Evolutionary conservation across 92 coral and sea anemone genomes (phyloP).

Genomic region (Porites lobata): DNA sequence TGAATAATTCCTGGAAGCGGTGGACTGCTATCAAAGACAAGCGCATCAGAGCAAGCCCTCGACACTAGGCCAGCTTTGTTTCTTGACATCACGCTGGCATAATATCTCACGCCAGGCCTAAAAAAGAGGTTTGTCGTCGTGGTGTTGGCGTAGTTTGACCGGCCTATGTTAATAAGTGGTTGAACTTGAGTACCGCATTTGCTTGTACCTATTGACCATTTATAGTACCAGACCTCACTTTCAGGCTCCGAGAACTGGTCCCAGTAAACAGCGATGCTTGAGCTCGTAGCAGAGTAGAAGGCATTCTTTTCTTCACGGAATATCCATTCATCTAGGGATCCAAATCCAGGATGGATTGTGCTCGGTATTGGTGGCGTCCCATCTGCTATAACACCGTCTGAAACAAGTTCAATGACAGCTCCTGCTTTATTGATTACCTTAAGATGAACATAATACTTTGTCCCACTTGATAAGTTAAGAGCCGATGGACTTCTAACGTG

Average conservation of each 20-base stretch:
- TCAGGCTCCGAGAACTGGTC: constrained; percentile 78
- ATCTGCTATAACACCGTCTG: too few relatives aligned
- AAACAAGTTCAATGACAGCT: too few relatives aligned
- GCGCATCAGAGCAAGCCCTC: constrained; percentile 89
- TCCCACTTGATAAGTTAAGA: too few relatives aligned
- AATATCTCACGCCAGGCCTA: constrained; percentile 77
- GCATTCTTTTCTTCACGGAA: too few relatives aligned
- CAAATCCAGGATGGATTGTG: too few relatives aligned
- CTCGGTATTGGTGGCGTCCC: too few relatives aligned
- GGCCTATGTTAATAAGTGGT: constrained; percentile 87
- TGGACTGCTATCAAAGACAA: constrained; percentile 81
- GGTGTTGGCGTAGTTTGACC: constrained; percentile 75
- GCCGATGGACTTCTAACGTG: too few relatives aligned
- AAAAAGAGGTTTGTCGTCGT: constrained; percentile 63
- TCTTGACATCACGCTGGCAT: constrained; percentile 81
- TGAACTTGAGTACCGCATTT: constrained; percentile 93
- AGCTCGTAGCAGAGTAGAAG: constrained; percentile 52
- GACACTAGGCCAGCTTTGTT: constrained; percentile 84
- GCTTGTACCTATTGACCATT: constrained; percentile 91
- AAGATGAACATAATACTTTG: too few relatives aligned
- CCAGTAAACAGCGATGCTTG: constrained; percentile 81
- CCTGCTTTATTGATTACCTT: too few relatives aligned
- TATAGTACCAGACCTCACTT: constrained; percentile 94
- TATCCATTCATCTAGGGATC: too few relatives aligned
- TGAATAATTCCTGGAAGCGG: constrained; percentile 69